Percentiles rank a stretch among this genome's conserved stretches.
These are phyloP conservation scores for Cryptoleucopteryx plumbea DNA, from an alignment of 2,113 vertebrate genomes.

Conservation along the genomic window DNA sequence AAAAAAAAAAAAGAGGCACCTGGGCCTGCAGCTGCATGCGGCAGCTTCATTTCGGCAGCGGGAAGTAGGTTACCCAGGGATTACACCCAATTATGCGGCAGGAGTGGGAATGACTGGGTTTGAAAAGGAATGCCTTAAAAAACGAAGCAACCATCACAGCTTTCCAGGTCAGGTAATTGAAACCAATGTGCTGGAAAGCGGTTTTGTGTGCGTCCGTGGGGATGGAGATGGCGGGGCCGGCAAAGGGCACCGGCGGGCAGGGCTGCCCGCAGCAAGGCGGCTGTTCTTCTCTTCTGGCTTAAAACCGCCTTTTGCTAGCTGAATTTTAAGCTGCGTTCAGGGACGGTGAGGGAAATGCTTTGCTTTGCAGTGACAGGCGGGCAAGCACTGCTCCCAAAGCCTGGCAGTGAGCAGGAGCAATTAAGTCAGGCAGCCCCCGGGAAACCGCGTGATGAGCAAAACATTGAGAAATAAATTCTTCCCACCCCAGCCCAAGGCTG, in stretches of 20 bases:
- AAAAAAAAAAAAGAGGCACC: neutral
- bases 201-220: rapidly evolving
- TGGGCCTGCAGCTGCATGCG: neutral
- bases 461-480: neutral
- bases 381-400: rapidly evolving
- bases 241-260: neutral
- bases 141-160: neutral
- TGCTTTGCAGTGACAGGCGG: neutral
- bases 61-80: neutral
- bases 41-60: neutral
- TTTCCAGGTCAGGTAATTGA: neutral
- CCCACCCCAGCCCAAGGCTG: neutral
- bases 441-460: neutral
- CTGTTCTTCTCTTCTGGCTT: neutral
- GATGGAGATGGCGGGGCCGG: rapidly evolving
- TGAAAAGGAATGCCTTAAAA: neutral
- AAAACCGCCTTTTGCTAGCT: neutral
- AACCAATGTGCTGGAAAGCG: neutral
- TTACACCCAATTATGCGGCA: neutral
- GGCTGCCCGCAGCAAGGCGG: neutral
- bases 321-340: rapidly evolving
- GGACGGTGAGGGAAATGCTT: rapidly evolving
- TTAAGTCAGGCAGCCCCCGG: neutral
- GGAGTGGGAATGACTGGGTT: neutral
- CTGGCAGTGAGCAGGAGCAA: neutral